phyloP scores from a whole-genome alignment of 2,888 invertebrate species.

The Altica lythri region DNA sequence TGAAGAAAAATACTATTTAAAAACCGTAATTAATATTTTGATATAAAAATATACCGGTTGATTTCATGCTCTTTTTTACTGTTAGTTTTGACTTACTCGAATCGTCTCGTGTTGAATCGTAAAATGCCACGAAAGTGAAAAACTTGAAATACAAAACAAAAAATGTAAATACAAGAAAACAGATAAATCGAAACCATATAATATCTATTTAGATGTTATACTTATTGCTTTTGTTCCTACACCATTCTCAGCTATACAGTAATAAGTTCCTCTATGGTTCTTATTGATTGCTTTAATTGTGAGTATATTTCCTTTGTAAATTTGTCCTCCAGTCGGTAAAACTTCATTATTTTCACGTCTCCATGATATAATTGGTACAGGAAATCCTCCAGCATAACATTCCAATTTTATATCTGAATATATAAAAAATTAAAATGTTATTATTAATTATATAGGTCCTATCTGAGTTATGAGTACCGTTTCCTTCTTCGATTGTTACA shows the following conservation, averaged over 20 bases:
- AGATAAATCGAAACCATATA: too few relatives aligned
- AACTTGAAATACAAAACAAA: too few relatives aligned
- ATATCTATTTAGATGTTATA: too few relatives aligned
- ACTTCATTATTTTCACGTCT: conserved; percentile 91
- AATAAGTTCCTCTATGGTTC: conserved; percentile 91
- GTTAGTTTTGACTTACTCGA: too few relatives aligned
- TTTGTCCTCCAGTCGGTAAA: conserved; percentile 86
- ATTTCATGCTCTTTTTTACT: too few relatives aligned
- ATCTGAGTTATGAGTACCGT: conserved; percentile 58
- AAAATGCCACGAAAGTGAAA: too few relatives aligned
- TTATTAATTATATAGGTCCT: background rate
- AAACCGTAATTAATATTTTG: too few relatives aligned
- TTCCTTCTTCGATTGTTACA: conserved; percentile 75
- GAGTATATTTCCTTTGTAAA: conserved; percentile 80
- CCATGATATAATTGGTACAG: conserved; percentile 85
- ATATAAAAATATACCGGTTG: too few relatives aligned
- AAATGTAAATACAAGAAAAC: too few relatives aligned
- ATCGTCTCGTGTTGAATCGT: too few relatives aligned
- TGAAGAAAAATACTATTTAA: too few relatives aligned
- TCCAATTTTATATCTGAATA: conserved; percentile 77
- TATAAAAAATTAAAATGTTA: conserved; percentile 46
- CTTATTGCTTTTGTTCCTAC: conserved; percentile 83
- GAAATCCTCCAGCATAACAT: conserved; percentile 88
- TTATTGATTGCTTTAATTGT: conserved; percentile 79
- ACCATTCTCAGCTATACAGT: conserved; percentile 89